These are phyloP conservation scores for Penaeus monodon DNA, from an alignment of 2,888 invertebrate genomes.

Conservation along the genomic window DNA sequence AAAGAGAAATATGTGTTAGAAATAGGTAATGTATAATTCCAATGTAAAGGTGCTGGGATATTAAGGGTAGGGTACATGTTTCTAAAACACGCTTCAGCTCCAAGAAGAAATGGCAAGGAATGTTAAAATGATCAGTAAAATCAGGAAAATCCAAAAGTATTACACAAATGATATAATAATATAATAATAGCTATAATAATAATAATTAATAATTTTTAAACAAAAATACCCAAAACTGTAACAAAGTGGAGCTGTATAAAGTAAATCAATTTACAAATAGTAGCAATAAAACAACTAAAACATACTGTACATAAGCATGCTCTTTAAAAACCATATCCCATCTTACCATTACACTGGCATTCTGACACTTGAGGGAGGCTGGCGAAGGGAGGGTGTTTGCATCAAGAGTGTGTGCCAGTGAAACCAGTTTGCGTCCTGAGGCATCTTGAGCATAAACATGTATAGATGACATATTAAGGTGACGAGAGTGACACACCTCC, in stretches of 20 bases:
- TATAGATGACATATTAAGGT: constrained; percentile 42
- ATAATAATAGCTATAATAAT: too few species aligned
- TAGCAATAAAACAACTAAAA: too few species aligned
- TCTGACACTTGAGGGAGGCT: constrained; percentile 40
- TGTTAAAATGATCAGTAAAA: too few species aligned
- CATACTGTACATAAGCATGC: background rate
- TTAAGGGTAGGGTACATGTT: too few species aligned
- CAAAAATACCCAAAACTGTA: background rate
- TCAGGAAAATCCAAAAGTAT: too few species aligned
- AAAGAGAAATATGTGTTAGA: background rate
- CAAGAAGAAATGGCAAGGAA: too few species aligned
- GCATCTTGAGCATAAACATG: constrained; percentile 38
- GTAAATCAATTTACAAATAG: background rate
- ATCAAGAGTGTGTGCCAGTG: constrained; percentile 62
- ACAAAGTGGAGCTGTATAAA: background rate
- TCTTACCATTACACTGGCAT: constrained; percentile 1
- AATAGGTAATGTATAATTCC: background rate
- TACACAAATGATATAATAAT: too few species aligned
- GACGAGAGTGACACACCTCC: constrained; percentile 48
- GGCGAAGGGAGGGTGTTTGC: constrained; percentile 63
- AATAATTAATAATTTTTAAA: background rate
- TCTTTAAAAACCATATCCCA: background rate
- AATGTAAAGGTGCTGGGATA: too few species aligned
- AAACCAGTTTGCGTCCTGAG: constrained; percentile 41
- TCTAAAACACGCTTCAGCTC: too few species aligned